Conservation (phyloP, 2,888 invertebrate genomes). For the Oeneis ivallda region DNA sequence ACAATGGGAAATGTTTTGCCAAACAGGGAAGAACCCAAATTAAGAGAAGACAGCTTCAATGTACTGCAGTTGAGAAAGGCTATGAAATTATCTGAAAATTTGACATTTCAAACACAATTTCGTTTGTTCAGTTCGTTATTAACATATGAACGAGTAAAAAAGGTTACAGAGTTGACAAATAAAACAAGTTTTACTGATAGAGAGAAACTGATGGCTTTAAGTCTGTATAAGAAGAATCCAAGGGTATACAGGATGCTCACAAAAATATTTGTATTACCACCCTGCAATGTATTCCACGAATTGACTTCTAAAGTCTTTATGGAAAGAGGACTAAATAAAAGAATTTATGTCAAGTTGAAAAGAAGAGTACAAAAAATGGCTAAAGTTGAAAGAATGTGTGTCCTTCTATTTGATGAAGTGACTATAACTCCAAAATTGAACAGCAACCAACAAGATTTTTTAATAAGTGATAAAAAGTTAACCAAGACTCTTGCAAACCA, state of each 20-base stretch:
- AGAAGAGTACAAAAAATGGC: not conserved
- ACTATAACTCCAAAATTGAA: not conserved
- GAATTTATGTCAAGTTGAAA: not conserved
- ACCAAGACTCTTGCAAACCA: not conserved
- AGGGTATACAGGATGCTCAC: not conserved
- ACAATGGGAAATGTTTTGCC: not conserved
- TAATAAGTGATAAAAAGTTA: not conserved
- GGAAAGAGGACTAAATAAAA: not conserved
- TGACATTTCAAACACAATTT: not conserved
- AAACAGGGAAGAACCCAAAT: not conserved
- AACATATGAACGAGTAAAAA: not conserved
- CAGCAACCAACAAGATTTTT: not conserved
- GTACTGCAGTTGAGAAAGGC: not conserved
- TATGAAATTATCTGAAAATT: not conserved
- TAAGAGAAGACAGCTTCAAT: not conserved
- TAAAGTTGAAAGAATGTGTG: slow-evolving; percentile 1
- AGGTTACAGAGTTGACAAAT: not conserved
- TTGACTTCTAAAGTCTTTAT: not conserved
- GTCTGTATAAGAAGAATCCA: not conserved
- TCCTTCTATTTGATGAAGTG: not conserved
- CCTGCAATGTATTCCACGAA: not conserved
- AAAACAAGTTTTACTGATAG: not conserved
- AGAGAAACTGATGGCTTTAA: slow-evolving; percentile 1
- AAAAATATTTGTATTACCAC: not conserved
- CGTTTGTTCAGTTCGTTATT: not conserved